These are phyloP conservation scores for Lagothrix lagotricha DNA, from an alignment of 2,797 vertebrate species.

Conservation along the genomic window DNA sequence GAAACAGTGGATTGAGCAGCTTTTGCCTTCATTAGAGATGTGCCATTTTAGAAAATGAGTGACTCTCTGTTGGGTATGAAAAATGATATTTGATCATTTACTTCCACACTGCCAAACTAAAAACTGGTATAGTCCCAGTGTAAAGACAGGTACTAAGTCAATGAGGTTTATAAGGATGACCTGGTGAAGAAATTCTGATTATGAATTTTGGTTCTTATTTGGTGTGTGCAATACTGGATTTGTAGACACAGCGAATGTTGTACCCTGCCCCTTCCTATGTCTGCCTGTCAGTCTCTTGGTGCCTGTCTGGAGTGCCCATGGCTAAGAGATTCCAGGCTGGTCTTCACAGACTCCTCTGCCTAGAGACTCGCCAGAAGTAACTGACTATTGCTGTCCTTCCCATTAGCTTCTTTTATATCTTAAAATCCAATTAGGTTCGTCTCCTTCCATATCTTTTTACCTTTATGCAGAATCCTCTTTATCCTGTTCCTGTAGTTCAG, in stretches of 20 bases:
- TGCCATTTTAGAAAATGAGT: background rate
- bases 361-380: background rate
- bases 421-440: background rate
- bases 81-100: background rate
- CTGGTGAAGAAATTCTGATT: background rate
- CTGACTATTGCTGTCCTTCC: background rate
- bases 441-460: background rate
- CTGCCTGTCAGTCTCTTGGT: background rate
- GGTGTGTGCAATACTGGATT: background rate
- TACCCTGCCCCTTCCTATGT: background rate
- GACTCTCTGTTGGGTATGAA: background rate
- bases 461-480: background rate
- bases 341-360: background rate
- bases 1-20: background rate
- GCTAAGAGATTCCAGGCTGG: background rate
- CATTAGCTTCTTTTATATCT: background rate
- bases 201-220: background rate
- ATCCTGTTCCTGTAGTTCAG: background rate
- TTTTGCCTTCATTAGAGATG: background rate
- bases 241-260: background rate
- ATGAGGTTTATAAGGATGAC: background rate
- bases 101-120: background rate
- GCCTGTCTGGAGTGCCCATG: background rate
- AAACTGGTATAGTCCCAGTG: background rate
- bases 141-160: background rate